phyloP scores from a whole-genome alignment of 2,113 vertebrate genomes.

The Dascyllus trimaculatus region DNA sequence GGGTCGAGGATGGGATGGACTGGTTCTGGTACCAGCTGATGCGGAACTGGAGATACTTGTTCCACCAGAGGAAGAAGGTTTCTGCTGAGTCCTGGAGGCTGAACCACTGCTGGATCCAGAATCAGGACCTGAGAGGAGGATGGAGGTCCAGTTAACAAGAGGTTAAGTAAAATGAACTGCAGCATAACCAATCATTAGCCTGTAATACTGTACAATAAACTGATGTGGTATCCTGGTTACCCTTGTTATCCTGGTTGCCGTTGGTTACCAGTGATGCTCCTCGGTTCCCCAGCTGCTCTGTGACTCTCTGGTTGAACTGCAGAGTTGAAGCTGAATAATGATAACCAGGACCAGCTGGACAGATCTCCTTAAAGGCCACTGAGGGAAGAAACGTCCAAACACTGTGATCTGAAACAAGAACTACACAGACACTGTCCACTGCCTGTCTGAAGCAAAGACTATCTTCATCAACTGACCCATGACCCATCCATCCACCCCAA shows the following conservation, averaged over 20 bases:
- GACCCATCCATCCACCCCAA: too few relatives aligned
- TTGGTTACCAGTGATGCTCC: slow-evolving; percentile 66
- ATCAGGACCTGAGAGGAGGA: slow-evolving; percentile 29
- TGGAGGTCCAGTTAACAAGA: too few relatives aligned
- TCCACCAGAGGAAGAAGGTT: not conserved
- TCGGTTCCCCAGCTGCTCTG: slow-evolving; percentile 71
- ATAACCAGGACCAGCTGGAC: slow-evolving; percentile 96
- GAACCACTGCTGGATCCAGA: slow-evolving; percentile 23
- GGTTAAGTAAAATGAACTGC: too few relatives aligned
- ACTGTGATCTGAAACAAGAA: not conserved
- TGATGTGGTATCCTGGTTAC: not conserved
- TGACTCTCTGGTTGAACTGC: slow-evolving; percentile 84
- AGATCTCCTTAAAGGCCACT: slow-evolving; percentile 96
- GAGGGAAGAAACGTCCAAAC: not conserved
- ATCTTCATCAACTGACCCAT: too few relatives aligned
- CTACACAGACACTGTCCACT: too few relatives aligned
- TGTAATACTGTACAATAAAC: too few relatives aligned
- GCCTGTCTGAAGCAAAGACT: too few relatives aligned
- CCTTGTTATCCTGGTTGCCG: not conserved
- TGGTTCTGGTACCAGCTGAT: slow-evolving; percentile 33
- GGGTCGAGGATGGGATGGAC: not conserved
- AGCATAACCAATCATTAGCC: too few relatives aligned
- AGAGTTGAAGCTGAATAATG: slow-evolving; percentile 92
- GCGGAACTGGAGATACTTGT: not conserved
- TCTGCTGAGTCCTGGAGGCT: slow-evolving; percentile 32